Conservation (phyloP, 2,888 invertebrate genomes). For the Galeopsomyia nigrocyanea region DNA sequence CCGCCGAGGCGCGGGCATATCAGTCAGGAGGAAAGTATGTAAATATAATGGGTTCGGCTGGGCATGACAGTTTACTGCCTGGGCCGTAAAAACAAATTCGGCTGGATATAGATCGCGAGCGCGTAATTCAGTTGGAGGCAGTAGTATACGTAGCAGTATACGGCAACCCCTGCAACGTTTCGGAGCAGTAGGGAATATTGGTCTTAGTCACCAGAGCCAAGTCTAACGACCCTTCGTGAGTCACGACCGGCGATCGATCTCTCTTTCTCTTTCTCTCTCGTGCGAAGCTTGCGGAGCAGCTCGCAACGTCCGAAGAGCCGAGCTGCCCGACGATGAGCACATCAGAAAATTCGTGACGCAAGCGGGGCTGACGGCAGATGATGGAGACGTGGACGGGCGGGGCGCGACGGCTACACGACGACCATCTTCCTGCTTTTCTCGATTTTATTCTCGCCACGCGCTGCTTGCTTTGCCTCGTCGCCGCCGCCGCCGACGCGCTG, state of each 20-base stretch:
- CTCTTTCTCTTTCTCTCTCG: too few relatives aligned
- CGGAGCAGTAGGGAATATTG: slow-evolving; percentile 41
- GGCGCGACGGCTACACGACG: not conserved
- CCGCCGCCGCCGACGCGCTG: slow-evolving; percentile 53
- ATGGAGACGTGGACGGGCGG: not conserved
- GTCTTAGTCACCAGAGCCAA: slow-evolving; percentile 51
- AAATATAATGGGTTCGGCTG: slow-evolving; percentile 41
- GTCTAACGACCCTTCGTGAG: not conserved
- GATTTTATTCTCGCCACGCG: slow-evolving; percentile 63
- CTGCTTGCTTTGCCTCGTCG: slow-evolving; percentile 14
- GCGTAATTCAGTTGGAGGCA: not conserved
- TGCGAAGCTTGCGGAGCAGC: too few relatives aligned
- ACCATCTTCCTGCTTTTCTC: not conserved
- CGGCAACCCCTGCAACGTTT: slow-evolving; percentile 15
- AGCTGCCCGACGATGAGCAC: too few relatives aligned
- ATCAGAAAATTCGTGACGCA: slow-evolving; percentile 35
- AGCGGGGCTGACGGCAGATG: slow-evolving; percentile 1
- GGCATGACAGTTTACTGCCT: slow-evolving; percentile 31
- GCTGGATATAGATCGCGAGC: slow-evolving; percentile 10
- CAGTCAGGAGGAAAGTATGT: slow-evolving; percentile 39
- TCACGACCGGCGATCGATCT: too few relatives aligned
- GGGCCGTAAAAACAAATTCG: slow-evolving; percentile 44
- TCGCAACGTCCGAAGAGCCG: too few relatives aligned
- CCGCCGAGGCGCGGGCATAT: slow-evolving; percentile 8
- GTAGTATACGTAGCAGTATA: too few relatives aligned